Base-by-base conservation (phyloP, 2,888 invertebrate species). In the Geophilus truncorum region DNA sequence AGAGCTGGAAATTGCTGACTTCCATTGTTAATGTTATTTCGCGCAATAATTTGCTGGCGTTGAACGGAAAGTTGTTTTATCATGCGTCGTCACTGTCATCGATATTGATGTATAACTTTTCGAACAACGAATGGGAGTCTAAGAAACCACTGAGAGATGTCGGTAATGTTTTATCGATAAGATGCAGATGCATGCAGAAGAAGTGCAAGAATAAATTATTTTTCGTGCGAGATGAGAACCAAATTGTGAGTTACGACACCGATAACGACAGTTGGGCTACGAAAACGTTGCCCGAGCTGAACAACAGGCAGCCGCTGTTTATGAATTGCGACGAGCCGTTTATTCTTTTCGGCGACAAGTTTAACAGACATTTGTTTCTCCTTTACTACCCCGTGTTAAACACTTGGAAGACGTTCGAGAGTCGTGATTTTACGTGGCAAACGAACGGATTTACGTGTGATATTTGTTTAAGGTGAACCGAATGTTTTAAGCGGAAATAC, bases 321-420 rank as follows among this genome's bases (percentile, higher is more conserved):
- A 70, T 70, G 70, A 70, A 15, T 70, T 70, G 70, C n/a, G 70
- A 70, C n/a, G 70, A 70, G n/a, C 28, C 70, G 7, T 70, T 70
- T 70, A 70, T 70, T 25, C 3, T 70, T 28, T 70, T 70, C n/a
- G 28, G 28, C 28, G 28, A 70, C 28, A 70, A 70, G 15, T 7
- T 70, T 15, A 12, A 70, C n/a, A 28, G 25, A 28, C 28, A 10
- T 15, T 9, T 10, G 25, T 70, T 70, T 28, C 28, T 25, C 5
- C 5, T 70, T 10, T 70, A 70, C 28, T 70, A 70, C n/a, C 70
- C 70, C 7, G 70, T 10, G 2, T 9, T 3, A 9, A 70, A 70
- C n/a, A 28, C 6, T 1, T 70, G 70, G 70, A 70, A 23, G 12
- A 10, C 70, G 15, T 28, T 70, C 28, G 70, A 70, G 28, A 15